These are phyloP conservation scores for Apeira syringaria DNA, from an alignment of 2,888 invertebrate species.

Conservation along the genomic window DNA sequence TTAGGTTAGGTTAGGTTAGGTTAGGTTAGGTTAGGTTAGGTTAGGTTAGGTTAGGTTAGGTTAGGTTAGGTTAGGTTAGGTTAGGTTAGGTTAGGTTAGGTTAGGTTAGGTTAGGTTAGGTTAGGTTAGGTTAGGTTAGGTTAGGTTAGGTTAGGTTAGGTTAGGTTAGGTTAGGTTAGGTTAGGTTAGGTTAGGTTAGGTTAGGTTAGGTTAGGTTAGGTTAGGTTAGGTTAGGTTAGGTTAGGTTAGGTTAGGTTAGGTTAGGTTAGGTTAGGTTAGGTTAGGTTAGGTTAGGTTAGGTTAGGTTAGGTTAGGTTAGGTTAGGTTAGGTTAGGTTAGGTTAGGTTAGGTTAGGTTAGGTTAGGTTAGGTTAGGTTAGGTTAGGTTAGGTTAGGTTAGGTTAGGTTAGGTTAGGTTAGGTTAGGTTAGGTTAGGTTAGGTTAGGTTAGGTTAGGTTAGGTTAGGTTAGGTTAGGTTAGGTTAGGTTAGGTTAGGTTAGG, in stretches of 20 bases:
- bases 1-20: conserved; percentile 23
- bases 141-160: conserved; percentile 29
- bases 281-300: conserved; percentile 15
- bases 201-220: conserved; percentile 27
- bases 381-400: conserved; percentile 10
- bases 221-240: conserved; percentile 30
- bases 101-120: conserved; percentile 21
- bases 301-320: conserved; percentile 14
- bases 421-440: too few relatives aligned
- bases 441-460: conserved; percentile 30
- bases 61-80: conserved; percentile 26
- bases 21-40: conserved; percentile 28
- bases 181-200: conserved; percentile 28
- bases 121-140: conserved; percentile 24
- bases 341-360: conserved; percentile 14
- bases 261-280: conserved; percentile 16
- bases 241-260: conserved; percentile 27
- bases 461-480: too few relatives aligned
- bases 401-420: too few relatives aligned
- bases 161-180: conserved; percentile 31
- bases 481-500: too few relatives aligned
- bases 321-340: conserved; percentile 14
- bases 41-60: conserved; percentile 24
- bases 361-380: conserved; percentile 16
- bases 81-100: conserved; percentile 23